Evolutionary conservation across 1,140 invertebrate species (phyloP).

Genomic region (Bicyclus anynana): DNA sequence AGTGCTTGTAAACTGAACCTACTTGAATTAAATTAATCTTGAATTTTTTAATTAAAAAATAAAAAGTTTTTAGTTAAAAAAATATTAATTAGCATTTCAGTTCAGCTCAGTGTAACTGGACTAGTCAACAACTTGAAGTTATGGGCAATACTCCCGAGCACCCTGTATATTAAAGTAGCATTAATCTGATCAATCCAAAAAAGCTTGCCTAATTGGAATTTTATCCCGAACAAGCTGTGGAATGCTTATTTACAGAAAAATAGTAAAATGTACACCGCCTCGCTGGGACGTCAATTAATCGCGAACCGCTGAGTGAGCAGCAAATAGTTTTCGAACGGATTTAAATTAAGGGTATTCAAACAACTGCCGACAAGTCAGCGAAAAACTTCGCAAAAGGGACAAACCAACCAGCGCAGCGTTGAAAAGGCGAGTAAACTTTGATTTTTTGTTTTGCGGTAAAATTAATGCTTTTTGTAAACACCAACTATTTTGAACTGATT

Average conservation of each 20-base stretch:
- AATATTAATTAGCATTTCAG: no score
- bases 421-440: not conserved
- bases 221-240: not conserved
- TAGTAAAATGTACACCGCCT: conserved; percentile 5
- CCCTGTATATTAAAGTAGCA: no score
- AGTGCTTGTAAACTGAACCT: no score
- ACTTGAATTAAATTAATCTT: no score
- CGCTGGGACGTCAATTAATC: conserved; percentile 23
- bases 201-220: not conserved
- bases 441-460: not conserved
- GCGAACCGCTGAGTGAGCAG: conserved; percentile 23
- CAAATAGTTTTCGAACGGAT: conserved; percentile 31
- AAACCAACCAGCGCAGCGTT: not conserved
- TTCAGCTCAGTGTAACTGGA: no score
- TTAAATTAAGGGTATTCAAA: conserved; percentile 33
- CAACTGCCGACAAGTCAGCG: conserved; percentile 20
- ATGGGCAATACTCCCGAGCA: no score
- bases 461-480: not conserved
- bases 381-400: conserved; percentile 13
- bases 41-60: no score
- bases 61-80: no score
- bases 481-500: no score
- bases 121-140: no score
- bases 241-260: conserved; percentile 2
- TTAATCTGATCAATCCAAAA: no score